phyloP scores from a whole-genome alignment of 2,113 vertebrate genomes.

The human region GRCh38 chr1:154503001-154503500 shows the following conservation, averaged over 20 bases:
- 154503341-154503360: too few relatives aligned
- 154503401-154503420: too few relatives aligned
- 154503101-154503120: not conserved
- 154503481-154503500: too few relatives aligned
- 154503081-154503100: not conserved
- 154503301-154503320: too few relatives aligned
- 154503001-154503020: rapidly evolving
- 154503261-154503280: not conserved
- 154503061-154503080: not conserved
- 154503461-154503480: too few relatives aligned
- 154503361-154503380: too few relatives aligned
- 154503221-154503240: not conserved
- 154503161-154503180: not conserved
- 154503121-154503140: not conserved
- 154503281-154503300: not conserved
- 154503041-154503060: not conserved
- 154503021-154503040: not conserved
- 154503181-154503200: rapidly evolving
- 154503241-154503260: not conserved
- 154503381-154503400: too few relatives aligned
- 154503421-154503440: too few relatives aligned
- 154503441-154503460: too few relatives aligned
- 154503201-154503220: rapidly evolving
- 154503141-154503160: not conserved
- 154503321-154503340: too few relatives aligned